Evolutionary conservation across 2,113 vertebrate species (phyloP), one percentile per base, ranked within the genome.

Genomic region (rat (Rattus norvegicus)): DNA sequence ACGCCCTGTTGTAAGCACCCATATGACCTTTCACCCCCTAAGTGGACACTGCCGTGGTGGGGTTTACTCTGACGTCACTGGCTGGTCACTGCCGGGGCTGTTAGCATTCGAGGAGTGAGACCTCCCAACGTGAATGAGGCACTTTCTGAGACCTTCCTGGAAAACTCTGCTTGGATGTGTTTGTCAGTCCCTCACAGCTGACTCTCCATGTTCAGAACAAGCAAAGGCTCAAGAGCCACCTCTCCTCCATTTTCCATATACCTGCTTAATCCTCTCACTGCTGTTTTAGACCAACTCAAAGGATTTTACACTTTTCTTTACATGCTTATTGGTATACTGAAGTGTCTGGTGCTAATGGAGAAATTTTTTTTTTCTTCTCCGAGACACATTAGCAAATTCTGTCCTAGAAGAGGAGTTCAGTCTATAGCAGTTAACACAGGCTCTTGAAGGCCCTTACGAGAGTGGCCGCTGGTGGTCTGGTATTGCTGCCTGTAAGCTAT

Each of bases 71-170:
- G 0, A 39, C 52, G 56, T 69, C 79, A 73, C 81, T 28, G 76
- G 96, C 96, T 96, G 69, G 39, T 54, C 93, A 89, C n/a, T 77
- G 8, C 83, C 94, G 93, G 96, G 75, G 54, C 63, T 88, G 54
- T 36, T 2, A 47, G 69, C 75, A 73, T 54, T 69, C 79, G 47
- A 59, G 77, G 59, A 65, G 13, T 2, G 5, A 86, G 63, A 49
- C 12, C 10, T 36, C 73, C 47, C 7, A 49, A 26, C 26, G 20
- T 4, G 43, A 67, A 36, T 0, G 16, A 26, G 47, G 24, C 19
- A 39, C 52, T 73, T 73, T 49, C 49, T 24, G 54, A 69, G 52
- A 24, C 33, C 76, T 52, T 11, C 54, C 39, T 20, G 16, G 61
- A 11, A 63, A 84, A 59, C 39, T 28, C 2, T 26, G 6, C 70